Percentiles rank a stretch among this genome's conserved stretches.
phyloP scores from a whole-genome alignment of 2,113 vertebrate species.

The Poecilia latipinna region DNA sequence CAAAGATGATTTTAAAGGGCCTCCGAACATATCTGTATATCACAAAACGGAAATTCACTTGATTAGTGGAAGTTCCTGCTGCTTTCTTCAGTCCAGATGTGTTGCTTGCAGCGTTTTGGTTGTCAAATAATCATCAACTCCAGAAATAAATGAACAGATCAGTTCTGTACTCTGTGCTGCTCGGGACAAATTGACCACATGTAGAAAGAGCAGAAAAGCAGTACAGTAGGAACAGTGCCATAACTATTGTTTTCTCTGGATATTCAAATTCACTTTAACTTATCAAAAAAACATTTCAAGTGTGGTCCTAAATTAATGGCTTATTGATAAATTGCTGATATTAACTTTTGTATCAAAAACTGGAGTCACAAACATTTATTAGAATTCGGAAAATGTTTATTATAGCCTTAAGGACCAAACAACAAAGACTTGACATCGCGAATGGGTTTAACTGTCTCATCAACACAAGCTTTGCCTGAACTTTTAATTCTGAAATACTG shows the following conservation, averaged over 20 bases:
- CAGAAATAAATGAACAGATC: not conserved
- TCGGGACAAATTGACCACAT: conserved; percentile 31
- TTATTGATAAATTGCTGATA: too few relatives aligned
- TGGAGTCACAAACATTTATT: too few relatives aligned
- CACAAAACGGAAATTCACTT: not conserved
- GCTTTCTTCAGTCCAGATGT: not conserved
- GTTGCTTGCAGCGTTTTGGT: conserved; percentile 8
- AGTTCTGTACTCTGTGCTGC: not conserved
- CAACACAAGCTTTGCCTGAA: too few relatives aligned
- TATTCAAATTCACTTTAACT: too few relatives aligned
- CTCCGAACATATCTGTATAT: conserved; percentile 20
- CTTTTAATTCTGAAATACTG: too few relatives aligned
- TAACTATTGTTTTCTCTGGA: too few relatives aligned
- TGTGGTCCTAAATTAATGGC: too few relatives aligned
- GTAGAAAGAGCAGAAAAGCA: too few relatives aligned
- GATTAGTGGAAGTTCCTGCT: not conserved
- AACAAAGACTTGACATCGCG: conserved; percentile 25
- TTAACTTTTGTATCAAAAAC: too few relatives aligned
- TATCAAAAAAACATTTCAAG: too few relatives aligned
- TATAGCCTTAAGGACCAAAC: conserved; percentile 39
- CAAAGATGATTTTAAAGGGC: not conserved
- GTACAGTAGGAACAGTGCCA: too few relatives aligned
- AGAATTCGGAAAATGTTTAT: not conserved
- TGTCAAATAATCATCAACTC: conserved; percentile 6
- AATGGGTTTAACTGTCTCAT: conserved; percentile 30